Base-by-base conservation (phyloP, 2,113 vertebrate species). In the Morone chrysops region DNA sequence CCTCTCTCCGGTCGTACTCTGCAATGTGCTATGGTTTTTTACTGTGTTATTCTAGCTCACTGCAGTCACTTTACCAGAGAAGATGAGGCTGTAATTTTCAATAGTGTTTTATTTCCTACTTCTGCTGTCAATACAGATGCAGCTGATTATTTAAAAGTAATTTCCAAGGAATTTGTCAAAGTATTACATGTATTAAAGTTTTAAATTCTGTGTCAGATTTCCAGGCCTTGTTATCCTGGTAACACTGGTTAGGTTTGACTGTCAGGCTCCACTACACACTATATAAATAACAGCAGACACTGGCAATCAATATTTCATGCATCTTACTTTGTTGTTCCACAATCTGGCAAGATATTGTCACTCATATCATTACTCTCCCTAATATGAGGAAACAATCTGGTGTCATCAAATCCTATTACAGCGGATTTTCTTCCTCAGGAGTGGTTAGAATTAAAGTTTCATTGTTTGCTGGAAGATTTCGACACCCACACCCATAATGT, bases 231-330 rank as follows among this genome's bases (percentile, higher is more conserved):
- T 86, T 81, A 70, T 88, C 53, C 41, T 47, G 63, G 70, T 72
- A 66, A 74, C 40, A 51, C 43, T 60, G 57, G 77, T 70, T 84
- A 31, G 18, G 62, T 51, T 50, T 75, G 82, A 68, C 81, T 89
- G 63, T 51, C 75, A 82, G 76, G 60, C 78, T 47, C 41, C 25
- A 36, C 66, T 74, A 65, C 70, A 67, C 60, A 61, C 72, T 66
- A 75, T 50, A 84, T 75, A 83, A 92, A 90, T 87, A 89, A 71
- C 83, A 80, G 87, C 82, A 82, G 81, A 90, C 69, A 76, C 69
- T 78, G 45, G 73, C 70, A 90, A 93, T 95, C 90, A 94, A 93
- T 95, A 92, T 92, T 94, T 92, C 72, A 94, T 90, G 85, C 87
- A 6, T 92, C 80, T 88, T 57, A 88, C 85, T 92, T 87, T 92